Base-by-base conservation (phyloP, 2,888 invertebrate genomes). In the Theretra japonica region DNA sequence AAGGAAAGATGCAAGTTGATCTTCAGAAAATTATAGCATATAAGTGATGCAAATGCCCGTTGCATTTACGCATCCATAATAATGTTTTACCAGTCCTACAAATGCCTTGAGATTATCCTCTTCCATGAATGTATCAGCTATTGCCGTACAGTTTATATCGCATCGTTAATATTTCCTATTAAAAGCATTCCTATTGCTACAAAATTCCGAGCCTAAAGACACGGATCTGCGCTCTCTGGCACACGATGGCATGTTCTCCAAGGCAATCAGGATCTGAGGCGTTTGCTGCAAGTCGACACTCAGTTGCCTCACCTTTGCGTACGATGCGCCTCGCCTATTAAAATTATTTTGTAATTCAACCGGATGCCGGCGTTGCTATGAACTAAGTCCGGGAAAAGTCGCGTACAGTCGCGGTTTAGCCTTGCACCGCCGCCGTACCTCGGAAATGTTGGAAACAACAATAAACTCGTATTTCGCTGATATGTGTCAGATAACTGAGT, bases 401-500 rank as follows among this genome's bases (percentile, higher is more conserved):
- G 48, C 65, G 48, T 65, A 41, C 41, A 33, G 30, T 60, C 23
- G 41, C 41, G 41, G 19, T 65, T 65, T 65, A 65, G 65, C 65
- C 65, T 65, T 65, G 65, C 21, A 21, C 62, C 33, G 65, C 33
- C 17, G 48, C 65, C 62, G 23, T 65, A 7, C 65, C 65, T 65
- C 65, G 65, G 65, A 65, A 65, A 65, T 48, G 65, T 65, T 65
- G 48, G 65, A 65, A 65, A 65, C 65, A 41, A 62, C 41, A 65
- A 65, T 65, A 65, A 65, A 65, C 48, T 65, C 41, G 65, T 48
- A 33, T 60, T 60, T 60, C 8, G 65, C 41, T 65, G 65, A 65
- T 65, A 41, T 48, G 21, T 65, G 65, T 21, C 48, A 65, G 65
- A 65, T 65, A 65, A 48, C 62, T 65, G 70, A 70, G 62, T 62